Conservation (phyloP, 1,140 invertebrate species). For the Scylla paramamosain region DNA sequence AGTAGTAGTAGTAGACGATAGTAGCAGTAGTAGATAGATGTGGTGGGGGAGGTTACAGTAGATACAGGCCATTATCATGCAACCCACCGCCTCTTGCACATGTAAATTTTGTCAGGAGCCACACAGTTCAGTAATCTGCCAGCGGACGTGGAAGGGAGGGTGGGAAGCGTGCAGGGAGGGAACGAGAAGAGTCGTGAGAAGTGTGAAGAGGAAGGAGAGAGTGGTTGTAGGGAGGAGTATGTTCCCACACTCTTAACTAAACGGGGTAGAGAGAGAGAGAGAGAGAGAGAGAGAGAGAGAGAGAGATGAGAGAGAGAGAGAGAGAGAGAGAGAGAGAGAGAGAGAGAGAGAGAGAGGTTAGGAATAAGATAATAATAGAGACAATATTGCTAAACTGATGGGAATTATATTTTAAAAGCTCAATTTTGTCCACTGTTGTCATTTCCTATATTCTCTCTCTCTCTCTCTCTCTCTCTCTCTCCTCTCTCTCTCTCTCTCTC, state of each 20-base stretch:
- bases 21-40: background rate
- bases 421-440: background rate
- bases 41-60: background rate
- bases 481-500: conserved; percentile 35
- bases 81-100: background rate
- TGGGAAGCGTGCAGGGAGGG: conserved; percentile 3
- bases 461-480: no score
- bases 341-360: conserved; percentile 46
- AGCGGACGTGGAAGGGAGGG: conserved; percentile 15
- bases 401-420: no score
- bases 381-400: no score
- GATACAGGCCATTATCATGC: conserved; percentile 28
- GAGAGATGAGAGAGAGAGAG: conserved; percentile 55
- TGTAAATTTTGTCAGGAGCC: background rate
- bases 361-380: background rate
- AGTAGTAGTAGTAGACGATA: no score
- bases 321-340: conserved; percentile 53
- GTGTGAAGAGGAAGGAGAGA: background rate
- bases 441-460: background rate
- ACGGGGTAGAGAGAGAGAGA: background rate
- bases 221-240: background rate
- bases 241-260: background rate
- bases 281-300: conserved; percentile 26
- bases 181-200: background rate
- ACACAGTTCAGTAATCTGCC: conserved; percentile 21